Percentiles rank a stretch among this genome's conserved stretches.
These are phyloP conservation scores for Cyclargus thomasi DNA, from an alignment of 1,140 invertebrate genomes.

Conservation along the genomic window DNA sequence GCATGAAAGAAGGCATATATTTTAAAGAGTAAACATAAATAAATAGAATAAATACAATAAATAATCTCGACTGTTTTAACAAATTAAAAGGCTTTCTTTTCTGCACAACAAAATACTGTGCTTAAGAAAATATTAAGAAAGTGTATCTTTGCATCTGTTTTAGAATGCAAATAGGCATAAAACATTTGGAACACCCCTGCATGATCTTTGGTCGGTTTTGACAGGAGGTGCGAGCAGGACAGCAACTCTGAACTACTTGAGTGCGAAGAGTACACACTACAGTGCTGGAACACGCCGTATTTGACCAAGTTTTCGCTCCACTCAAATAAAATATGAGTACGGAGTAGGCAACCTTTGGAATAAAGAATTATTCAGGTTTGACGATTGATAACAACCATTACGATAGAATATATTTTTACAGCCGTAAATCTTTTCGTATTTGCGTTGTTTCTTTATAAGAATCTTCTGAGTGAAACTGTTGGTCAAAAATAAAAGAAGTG, in stretches of 20 bases:
- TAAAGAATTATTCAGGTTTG: conserved; percentile 42
- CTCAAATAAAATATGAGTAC: conserved; percentile 63
- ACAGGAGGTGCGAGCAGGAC: conserved; percentile 37
- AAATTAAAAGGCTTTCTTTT: too few species aligned
- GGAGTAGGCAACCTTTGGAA: conserved; percentile 31
- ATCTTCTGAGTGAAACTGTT: not conserved
- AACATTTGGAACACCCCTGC: not conserved
- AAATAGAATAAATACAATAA: too few species aligned
- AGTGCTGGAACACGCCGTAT: conserved; percentile 36
- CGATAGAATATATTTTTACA: not conserved
- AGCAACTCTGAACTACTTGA: conserved; percentile 21
- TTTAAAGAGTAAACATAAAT: too few species aligned
- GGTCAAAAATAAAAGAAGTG: not conserved
- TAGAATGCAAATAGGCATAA: not conserved
- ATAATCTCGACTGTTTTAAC: too few species aligned
- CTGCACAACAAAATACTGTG: not conserved
- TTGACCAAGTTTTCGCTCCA: conserved; percentile 62
- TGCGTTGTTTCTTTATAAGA: not conserved
- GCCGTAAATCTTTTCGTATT: not conserved
- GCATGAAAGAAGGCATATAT: too few species aligned
- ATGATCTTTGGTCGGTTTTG: conserved; percentile 48
- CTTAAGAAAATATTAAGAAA: too few species aligned
- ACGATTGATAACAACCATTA: conserved; percentile 23
- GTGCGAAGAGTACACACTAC: conserved; percentile 33
- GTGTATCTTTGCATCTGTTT: too few species aligned